phyloP scores from a whole-genome alignment of 2,888 invertebrate species.

The Melieria picta region DNA sequence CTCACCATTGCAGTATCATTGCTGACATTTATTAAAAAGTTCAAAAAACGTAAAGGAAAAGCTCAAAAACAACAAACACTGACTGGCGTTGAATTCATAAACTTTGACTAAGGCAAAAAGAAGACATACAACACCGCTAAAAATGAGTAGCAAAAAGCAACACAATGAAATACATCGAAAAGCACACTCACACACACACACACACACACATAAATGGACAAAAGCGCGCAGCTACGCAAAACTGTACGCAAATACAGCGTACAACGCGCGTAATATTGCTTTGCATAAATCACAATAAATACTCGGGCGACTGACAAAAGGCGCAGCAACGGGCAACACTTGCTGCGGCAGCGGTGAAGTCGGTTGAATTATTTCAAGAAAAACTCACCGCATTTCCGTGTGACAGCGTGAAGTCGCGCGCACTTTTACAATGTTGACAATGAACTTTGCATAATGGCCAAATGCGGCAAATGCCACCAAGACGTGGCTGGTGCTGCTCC shows the following conservation, averaged over 20 bases:
- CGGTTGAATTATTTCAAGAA: not conserved
- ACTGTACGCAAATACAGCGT: not conserved
- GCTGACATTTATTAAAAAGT: constrained; percentile 19
- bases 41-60: not conserved
- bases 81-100: not conserved
- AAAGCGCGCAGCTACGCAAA: too few relatives aligned
- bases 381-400: constrained; percentile 1
- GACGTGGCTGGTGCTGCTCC: too few relatives aligned
- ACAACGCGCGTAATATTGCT: not conserved
- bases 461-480: too few relatives aligned
- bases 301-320: not conserved
- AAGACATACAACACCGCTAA: not conserved
- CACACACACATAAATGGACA: not conserved
- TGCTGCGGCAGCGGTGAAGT: too few relatives aligned
- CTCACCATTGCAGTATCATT: not conserved
- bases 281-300: constrained; percentile 6
- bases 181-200: not conserved
- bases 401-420: not conserved
- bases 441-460: constrained; percentile 24
- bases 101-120: constrained; percentile 1
- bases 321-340: too few relatives aligned
- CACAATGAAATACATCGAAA: not conserved
- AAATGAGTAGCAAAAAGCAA: not conserved
- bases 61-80: not conserved
- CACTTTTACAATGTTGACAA: constrained; percentile 15